These are phyloP conservation scores for Axinella damicornis DNA, from an alignment of 37 sponge, comb jelly and placozoan species.

Conservation along the genomic window DNA sequence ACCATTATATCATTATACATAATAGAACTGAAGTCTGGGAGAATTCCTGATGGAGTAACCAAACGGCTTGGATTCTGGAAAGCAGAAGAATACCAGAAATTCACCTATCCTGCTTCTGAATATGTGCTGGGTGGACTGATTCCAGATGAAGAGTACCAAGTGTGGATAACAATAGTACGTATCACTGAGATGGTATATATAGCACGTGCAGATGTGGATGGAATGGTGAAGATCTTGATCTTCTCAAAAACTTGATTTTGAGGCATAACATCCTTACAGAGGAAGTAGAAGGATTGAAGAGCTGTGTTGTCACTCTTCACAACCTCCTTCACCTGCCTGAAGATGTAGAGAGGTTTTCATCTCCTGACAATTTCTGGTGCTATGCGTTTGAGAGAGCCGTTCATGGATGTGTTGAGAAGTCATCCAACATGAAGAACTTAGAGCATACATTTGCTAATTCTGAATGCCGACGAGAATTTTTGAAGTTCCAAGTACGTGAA, in stretches of 20 bases:
- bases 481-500: conserved; percentile 12
- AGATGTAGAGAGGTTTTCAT: conserved; percentile 44
- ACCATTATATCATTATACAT: neutral
- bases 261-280: conserved; percentile 42
- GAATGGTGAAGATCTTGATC: conserved; percentile 2
- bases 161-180: conserved; percentile 34
- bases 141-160: conserved; percentile 23
- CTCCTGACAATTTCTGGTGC: conserved; percentile 64
- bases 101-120: conserved; percentile 44
- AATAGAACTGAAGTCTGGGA: conserved; percentile 48
- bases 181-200: conserved; percentile 38
- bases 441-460: conserved; percentile 39
- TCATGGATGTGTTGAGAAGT: conserved; percentile 17
- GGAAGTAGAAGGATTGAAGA: conserved; percentile 30
- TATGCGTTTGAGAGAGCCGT: conserved; percentile 47
- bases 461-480: conserved; percentile 32
- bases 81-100: conserved; percentile 53
- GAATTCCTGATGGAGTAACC: conserved; percentile 45
- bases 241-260: conserved; percentile 25
- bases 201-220: conserved; percentile 30
- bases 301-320: conserved; percentile 35
- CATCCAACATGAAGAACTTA: conserved; percentile 42
- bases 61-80: conserved; percentile 46
- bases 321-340: conserved; percentile 38
- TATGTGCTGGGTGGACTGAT: conserved; percentile 27